Evolutionary conservation across 2,888 invertebrate genomes (phyloP), one percentile per base, ranked within the genome.

Genomic region (Spilarctia lutea): DNA sequence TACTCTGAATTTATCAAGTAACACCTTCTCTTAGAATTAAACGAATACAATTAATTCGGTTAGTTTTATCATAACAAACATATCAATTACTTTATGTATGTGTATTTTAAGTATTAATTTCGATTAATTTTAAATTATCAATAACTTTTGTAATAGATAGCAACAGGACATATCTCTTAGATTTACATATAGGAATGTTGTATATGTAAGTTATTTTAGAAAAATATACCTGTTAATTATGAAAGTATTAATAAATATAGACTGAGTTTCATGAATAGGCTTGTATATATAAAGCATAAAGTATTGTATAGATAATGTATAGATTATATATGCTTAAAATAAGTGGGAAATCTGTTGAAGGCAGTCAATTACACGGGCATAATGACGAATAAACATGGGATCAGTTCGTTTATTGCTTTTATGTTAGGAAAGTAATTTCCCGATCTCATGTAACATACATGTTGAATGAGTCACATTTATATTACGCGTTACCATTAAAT

Each of bases 201-300:
- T 75, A 79, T 76, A 75, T 76, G 45, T 79, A 86, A 79, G 75
- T 83, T 79, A 86, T 80, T 86, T 83, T 87, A 88, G 82, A 81
- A 77, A 84, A 84, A 81, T 84, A 77, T 79, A 82, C 78, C 24
- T 39, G 63, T 18, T 72, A 79, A 83, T 73, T 80, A 79, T 82
- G 73, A 85, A 87, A 92, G 91, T 93, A 92, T 92, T 92, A 90
- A 89, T 91, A 90, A 91, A 86, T 86, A 93, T 93, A 94, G 94
- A 94, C 94, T 94, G 94, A 94, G 90, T 89, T 91, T 80, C 81
- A 85, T 87, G 81, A 87, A 85, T 90, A 89, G 87, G 89, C 89
- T 86, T 93, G 91, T 93, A 91, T 78, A 92, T 91, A 92, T 83
- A 81, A 79, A 80, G 77, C 72, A 66, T 85, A 81, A 79, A 73